A percentile compares a stretch with the other conserved stretches of the same genome.
Evolutionary conservation across 2,113 vertebrate species (phyloP).

Genomic region (Ellobius talpinus): DNA sequence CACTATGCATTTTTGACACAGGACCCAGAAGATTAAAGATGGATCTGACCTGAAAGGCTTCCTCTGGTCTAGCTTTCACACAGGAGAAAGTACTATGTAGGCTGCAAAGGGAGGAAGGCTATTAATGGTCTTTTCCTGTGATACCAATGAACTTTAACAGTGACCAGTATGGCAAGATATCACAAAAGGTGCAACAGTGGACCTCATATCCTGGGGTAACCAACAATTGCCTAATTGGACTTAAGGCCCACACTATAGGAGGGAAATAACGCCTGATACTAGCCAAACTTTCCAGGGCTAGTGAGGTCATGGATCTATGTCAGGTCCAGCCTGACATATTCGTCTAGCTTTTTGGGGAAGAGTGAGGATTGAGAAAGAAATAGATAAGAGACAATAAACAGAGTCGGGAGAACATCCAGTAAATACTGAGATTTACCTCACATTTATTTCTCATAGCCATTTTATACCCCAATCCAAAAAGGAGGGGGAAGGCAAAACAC

Average conservation of each 20-base stretch:
- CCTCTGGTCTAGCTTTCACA: neutral
- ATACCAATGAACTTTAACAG: neutral
- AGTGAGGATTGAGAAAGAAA: too few species aligned
- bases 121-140: neutral
- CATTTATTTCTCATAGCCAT: too few species aligned
- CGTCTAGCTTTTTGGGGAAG: too few species aligned
- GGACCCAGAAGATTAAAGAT: neutral
- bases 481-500: too few species aligned
- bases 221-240: neutral
- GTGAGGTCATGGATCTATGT: neutral
- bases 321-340: too few species aligned
- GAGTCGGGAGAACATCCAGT: too few species aligned
- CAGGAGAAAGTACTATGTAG: neutral
- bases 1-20: neutral
- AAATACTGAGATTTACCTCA: too few species aligned
- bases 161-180: neutral
- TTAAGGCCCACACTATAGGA: neutral
- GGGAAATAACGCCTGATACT: neutral
- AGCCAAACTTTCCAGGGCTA: neutral
- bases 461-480: too few species aligned
- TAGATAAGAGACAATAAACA: too few species aligned
- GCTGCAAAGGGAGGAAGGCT: neutral
- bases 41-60: neutral
- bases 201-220: neutral
- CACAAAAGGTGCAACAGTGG: neutral